phyloP scores from a whole-genome alignment of 2,113 vertebrate species.

The Tringa solitaria region DNA sequence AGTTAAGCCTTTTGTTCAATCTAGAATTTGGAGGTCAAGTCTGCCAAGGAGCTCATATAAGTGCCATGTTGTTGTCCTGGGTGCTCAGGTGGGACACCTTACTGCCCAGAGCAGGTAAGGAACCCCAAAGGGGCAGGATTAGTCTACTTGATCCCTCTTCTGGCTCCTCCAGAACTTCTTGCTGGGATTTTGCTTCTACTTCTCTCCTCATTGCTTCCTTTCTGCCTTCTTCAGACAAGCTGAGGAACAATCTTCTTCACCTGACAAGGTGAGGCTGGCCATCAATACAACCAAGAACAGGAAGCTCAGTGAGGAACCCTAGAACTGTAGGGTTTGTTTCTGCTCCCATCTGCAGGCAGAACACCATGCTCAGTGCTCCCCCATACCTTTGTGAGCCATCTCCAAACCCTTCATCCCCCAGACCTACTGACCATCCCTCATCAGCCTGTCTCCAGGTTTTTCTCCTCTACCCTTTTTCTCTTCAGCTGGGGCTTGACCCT shows the following conservation, averaged over 20 bases:
- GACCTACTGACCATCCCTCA: not conserved
- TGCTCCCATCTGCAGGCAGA: not conserved
- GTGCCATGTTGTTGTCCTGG: not conserved
- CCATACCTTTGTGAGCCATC: not conserved
- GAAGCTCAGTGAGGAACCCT: not conserved
- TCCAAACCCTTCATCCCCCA: not conserved
- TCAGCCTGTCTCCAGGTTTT: not conserved
- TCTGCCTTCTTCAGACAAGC: not conserved
- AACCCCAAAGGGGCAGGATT: not conserved
- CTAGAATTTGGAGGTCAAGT: not conserved
- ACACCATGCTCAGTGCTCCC: not conserved
- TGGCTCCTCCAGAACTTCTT: not conserved
- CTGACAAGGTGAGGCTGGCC: not conserved
- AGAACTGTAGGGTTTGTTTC: not conserved
- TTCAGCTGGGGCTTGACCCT: not conserved
- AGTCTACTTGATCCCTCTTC: not conserved
- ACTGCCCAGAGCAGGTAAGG: not conserved
- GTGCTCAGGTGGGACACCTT: not conserved
- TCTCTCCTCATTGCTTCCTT: not conserved
- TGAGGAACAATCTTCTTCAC: not conserved
- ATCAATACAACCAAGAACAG: not conserved
- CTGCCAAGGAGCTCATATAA: not conserved
- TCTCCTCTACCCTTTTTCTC: not conserved
- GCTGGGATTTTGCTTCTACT: not conserved
- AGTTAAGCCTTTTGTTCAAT: not conserved